Evolutionary conservation across 2,113 vertebrate genomes (phyloP).

Genomic region (Lampris megalopsis): DNA sequence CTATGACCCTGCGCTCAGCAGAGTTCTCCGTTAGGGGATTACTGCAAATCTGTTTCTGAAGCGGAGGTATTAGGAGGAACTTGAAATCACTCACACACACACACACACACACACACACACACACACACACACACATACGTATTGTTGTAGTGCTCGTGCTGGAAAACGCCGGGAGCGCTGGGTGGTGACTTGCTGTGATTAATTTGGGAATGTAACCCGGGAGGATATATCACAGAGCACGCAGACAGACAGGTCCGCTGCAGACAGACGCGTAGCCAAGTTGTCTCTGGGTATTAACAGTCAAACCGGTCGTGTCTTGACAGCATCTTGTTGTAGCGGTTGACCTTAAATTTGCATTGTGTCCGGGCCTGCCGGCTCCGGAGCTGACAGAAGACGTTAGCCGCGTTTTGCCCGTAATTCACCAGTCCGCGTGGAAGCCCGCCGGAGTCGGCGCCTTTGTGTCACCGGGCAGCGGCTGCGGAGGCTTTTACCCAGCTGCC

Average conservation of each 20-base stretch:
- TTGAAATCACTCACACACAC: slow-evolving; percentile 44
- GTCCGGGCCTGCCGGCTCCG: slow-evolving; percentile 13
- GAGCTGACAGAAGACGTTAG: slow-evolving; percentile 8
- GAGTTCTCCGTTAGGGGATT: slow-evolving; percentile 74
- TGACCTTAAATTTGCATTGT: neutral
- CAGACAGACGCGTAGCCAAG: slow-evolving; percentile 13
- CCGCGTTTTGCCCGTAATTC: slow-evolving; percentile 8
- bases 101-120: slow-evolving; percentile 13
- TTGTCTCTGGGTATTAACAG: neutral
- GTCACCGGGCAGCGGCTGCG: slow-evolving; percentile 7
- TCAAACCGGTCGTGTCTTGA: neutral
- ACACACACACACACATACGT: slow-evolving; percentile 22
- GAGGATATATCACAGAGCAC: slow-evolving; percentile 40
- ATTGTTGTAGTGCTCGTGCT: slow-evolving; percentile 39
- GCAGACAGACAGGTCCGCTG: slow-evolving; percentile 2
- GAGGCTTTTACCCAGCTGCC: slow-evolving; percentile 27
- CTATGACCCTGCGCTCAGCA: slow-evolving; percentile 65
- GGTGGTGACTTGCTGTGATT: slow-evolving; percentile 54
- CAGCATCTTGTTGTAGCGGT: neutral
- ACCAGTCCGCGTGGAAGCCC: neutral
- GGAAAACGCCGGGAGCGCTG: slow-evolving; percentile 56
- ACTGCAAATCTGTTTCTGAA: slow-evolving; percentile 76
- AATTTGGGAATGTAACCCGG: slow-evolving; percentile 53
- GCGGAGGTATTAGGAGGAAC: slow-evolving; percentile 62
- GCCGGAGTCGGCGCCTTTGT: neutral